Conservation (phyloP, 2,888 invertebrate genomes). For the Thyatira batis region DNA sequence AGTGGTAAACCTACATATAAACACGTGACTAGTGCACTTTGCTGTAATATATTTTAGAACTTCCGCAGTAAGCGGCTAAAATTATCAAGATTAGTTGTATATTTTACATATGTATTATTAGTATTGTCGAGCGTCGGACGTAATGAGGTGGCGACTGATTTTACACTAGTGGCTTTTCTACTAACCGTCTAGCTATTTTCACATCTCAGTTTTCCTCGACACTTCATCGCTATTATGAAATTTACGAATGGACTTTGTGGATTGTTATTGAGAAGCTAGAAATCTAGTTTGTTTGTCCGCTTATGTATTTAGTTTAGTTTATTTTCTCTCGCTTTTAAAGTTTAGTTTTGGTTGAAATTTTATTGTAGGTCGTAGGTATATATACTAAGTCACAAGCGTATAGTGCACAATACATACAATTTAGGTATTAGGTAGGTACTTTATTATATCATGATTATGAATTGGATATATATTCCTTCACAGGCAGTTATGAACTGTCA, state of each 20-base stretch:
- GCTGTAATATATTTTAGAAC: not conserved
- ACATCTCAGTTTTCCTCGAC: not conserved
- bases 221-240: not conserved
- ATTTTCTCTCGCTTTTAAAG: too few species aligned
- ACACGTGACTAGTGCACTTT: not conserved
- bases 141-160: conserved; percentile 5
- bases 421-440: too few species aligned
- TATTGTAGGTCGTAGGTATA: too few species aligned
- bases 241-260: not conserved
- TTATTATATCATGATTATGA: too few species aligned
- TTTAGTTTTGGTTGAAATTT: too few species aligned
- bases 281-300: too few species aligned
- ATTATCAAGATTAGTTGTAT: not conserved
- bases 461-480: too few species aligned
- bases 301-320: too few species aligned
- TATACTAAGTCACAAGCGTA: too few species aligned
- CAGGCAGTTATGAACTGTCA: too few species aligned
- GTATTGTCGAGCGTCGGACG: not conserved
- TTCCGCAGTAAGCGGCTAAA: conserved; percentile 2
- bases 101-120: not conserved
- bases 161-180: not conserved
- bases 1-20: not conserved
- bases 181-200: not conserved
- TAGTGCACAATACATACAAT: too few species aligned
- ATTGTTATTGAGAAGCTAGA: too few species aligned